Percentiles rank a stretch among this genome's conserved stretches.
Evolutionary conservation across 2,888 invertebrate species (phyloP).

Genomic region (Lepidocyrtinus sp.): DNA sequence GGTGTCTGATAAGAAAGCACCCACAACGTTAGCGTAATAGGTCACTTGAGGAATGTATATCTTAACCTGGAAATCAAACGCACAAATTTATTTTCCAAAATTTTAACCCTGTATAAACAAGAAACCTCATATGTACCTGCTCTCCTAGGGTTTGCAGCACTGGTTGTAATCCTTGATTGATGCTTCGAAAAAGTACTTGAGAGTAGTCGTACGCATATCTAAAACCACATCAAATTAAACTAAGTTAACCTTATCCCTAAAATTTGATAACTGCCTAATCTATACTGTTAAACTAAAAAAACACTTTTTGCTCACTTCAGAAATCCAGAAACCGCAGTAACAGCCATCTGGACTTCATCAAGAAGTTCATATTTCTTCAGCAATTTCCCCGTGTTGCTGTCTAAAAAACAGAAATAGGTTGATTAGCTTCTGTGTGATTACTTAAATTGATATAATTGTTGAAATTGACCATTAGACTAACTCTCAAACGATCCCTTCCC

Average conservation of each 20-base stretch:
- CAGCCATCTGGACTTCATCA: conserved; percentile 61
- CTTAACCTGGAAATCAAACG: conserved; percentile 60
- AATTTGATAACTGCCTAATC: too few species aligned
- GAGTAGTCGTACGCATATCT: conserved; percentile 61
- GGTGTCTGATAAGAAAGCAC: conserved; percentile 43
- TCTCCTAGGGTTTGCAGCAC: conserved; percentile 69
- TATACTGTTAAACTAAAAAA: background rate
- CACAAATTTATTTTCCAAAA: background rate
- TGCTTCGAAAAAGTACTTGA: conserved; percentile 67
- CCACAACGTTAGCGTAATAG: conserved; percentile 53
- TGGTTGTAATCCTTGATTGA: conserved; percentile 69
- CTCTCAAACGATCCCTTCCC: conserved; percentile 69
- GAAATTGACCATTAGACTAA: conserved; percentile 46
- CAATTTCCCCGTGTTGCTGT: conserved; percentile 68
- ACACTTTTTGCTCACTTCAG: conserved; percentile 60
- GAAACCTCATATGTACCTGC: conserved; percentile 46
- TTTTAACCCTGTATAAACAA: background rate
- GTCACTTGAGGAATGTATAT: conserved; percentile 69
- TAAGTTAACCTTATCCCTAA: too few species aligned
- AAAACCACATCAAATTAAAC: background rate
- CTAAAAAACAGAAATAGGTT: conserved; percentile 53
- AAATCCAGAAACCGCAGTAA: conserved; percentile 37
- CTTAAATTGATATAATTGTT: background rate
- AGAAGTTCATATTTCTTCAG: conserved; percentile 66
- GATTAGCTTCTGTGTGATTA: conserved; percentile 6